A percentile compares a stretch with the other conserved stretches of the same genome.
phyloP scores from a whole-genome alignment of 1,140 invertebrate genomes.

The Saccostrea cuccullata region DNA sequence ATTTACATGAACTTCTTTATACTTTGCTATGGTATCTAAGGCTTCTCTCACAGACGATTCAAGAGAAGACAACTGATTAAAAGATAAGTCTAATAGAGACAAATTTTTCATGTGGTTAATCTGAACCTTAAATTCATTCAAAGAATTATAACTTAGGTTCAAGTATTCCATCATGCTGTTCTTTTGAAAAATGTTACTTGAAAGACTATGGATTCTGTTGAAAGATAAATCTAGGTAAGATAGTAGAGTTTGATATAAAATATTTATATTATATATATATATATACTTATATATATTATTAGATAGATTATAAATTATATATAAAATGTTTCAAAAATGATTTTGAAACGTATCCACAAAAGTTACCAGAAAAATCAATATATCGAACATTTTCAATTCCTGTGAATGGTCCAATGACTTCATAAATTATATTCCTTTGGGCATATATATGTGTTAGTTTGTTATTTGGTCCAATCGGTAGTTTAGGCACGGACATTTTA shows the following conservation, averaged over 20 bases:
- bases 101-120: background rate
- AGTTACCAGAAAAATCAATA: constrained; percentile 5
- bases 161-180: background rate
- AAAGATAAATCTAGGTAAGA: background rate
- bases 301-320: background rate
- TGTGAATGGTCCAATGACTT: background rate
- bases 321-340: background rate
- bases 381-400: background rate
- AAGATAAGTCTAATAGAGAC: background rate
- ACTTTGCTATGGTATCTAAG: too few species aligned
- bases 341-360: background rate
- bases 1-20: background rate
- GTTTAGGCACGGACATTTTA: background rate
- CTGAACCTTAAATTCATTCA: background rate
- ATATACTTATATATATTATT: too few species aligned
- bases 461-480: background rate
- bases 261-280: too few species aligned
- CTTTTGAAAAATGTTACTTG: background rate
- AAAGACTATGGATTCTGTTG: background rate
- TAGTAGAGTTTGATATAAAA: background rate
- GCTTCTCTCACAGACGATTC: too few species aligned
- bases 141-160: background rate
- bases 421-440: background rate
- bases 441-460: background rate
- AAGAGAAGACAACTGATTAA: background rate